Evolutionary conservation across 2,888 invertebrate genomes (phyloP).

Genomic region (Thera obeliscata): DNA sequence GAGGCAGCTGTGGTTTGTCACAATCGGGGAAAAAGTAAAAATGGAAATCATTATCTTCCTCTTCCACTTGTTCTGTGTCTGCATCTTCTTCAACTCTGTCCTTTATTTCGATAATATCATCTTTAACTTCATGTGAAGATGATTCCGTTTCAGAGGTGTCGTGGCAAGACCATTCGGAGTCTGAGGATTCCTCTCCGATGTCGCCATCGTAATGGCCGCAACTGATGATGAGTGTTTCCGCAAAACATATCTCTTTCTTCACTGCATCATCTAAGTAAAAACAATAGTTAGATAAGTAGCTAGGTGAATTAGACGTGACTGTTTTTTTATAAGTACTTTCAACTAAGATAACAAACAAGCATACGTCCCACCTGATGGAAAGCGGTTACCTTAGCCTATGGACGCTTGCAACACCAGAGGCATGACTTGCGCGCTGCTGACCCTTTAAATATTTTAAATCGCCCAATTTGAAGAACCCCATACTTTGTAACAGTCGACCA

Average conservation of each 20-base stretch:
- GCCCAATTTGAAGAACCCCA: no score
- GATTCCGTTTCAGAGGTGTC: conserved; percentile 55
- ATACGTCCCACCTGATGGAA: no score
- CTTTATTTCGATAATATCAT: conserved; percentile 49
- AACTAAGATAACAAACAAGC: no score
- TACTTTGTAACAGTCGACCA: no score
- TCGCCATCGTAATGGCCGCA: conserved; percentile 73
- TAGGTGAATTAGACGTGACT: not conserved
- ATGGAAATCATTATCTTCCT: conserved; percentile 68
- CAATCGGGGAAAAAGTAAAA: conserved; percentile 79
- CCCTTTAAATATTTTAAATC: no score
- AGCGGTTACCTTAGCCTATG: no score
- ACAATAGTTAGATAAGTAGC: not conserved
- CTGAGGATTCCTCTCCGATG: conserved; percentile 61
- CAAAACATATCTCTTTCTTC: conserved; percentile 80
- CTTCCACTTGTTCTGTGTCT: conserved; percentile 46
- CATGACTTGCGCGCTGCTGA: no score
- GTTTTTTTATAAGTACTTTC: no score
- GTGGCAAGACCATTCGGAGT: conserved; percentile 72
- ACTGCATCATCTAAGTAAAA: conserved; percentile 68
- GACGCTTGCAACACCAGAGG: no score
- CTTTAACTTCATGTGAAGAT: conserved; percentile 50
- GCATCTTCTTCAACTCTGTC: conserved; percentile 50
- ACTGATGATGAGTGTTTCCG: conserved; percentile 82
- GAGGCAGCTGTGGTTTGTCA: conserved; percentile 52